Evolutionary conservation across 2,888 invertebrate genomes (phyloP).

Genomic region (Agriopis leucophaearia): DNA sequence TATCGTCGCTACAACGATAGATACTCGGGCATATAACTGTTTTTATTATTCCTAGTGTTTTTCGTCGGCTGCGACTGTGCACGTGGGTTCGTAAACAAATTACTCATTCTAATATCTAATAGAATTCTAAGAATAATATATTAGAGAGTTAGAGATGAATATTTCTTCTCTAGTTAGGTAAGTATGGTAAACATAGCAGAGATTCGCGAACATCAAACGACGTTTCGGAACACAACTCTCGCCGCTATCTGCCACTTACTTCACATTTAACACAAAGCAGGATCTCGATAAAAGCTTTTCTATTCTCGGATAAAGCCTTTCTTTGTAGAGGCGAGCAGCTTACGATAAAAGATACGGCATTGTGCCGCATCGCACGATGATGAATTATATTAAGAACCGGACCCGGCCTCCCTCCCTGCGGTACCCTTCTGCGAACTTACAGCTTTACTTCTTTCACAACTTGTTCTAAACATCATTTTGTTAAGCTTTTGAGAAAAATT

Average conservation of each 20-base stretch:
- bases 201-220: slow-evolving; percentile 13
- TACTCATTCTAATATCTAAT: neutral
- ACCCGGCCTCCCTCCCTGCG: neutral
- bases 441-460: slow-evolving; percentile 18
- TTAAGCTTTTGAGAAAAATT: slow-evolving; percentile 25
- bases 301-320: slow-evolving; percentile 38
- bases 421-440: neutral
- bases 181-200: neutral
- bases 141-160: neutral
- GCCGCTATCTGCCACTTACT: slow-evolving; percentile 14
- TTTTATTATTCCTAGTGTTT: neutral
- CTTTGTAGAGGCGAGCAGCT: slow-evolving; percentile 32
- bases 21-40: neutral
- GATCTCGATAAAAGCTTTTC: slow-evolving; percentile 27
- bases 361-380: slow-evolving; percentile 37
- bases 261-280: slow-evolving; percentile 24
- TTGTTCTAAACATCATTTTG: slow-evolving; percentile 17
- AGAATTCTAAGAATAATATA: neutral
- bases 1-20: neutral
- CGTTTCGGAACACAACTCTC: neutral
- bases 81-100: neutral
- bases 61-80: neutral
- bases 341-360: slow-evolving; percentile 34
- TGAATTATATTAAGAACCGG: slow-evolving; percentile 36
- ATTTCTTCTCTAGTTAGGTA: neutral